Percentiles rank a stretch among this genome's conserved stretches.
phyloP scores from a whole-genome alignment of 2,888 invertebrate species.

The Dolichopus griseipennis region DNA sequence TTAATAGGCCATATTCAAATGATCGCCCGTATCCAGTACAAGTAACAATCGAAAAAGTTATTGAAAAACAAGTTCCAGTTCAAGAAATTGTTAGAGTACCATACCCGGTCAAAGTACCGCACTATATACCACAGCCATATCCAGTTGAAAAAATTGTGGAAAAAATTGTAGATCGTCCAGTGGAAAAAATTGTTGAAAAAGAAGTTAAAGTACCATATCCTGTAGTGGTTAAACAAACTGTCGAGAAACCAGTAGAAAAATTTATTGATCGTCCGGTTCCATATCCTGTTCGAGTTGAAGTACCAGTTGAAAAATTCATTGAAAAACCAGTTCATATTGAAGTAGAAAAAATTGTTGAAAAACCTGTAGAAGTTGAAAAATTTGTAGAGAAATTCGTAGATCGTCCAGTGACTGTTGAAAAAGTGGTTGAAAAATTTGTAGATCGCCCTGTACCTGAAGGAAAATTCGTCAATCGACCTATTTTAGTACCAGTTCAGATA shows the following conservation, averaged over 20 bases:
- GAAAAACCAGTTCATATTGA: conserved; percentile 50
- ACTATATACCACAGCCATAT: conserved; percentile 43
- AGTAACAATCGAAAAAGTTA: conserved; percentile 47
- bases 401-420: conserved; percentile 42
- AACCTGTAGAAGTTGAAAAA: conserved; percentile 46
- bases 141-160: conserved; percentile 49
- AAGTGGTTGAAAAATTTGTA: conserved; percentile 39
- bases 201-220: conserved; percentile 48
- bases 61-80: conserved; percentile 46
- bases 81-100: conserved; percentile 34
- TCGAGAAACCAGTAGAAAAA: conserved; percentile 35
- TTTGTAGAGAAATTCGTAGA: conserved; percentile 52
- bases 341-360: conserved; percentile 48
- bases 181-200: conserved; percentile 50
- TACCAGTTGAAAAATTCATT: conserved; percentile 44
- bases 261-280: conserved; percentile 31
- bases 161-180: conserved; percentile 39
- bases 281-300: conserved; percentile 44
- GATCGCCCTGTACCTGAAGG: conserved; percentile 43
- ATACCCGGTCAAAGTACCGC: conserved; percentile 46
- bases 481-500: conserved; percentile 47
- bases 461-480: conserved; percentile 42
- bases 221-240: conserved; percentile 24
- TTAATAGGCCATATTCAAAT: conserved; percentile 43
- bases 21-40: conserved; percentile 43